Conservation (phyloP, 30 jellyfish, hydroid and myxozoan genomes). For the Pseudorhiza aurosa region DNA sequence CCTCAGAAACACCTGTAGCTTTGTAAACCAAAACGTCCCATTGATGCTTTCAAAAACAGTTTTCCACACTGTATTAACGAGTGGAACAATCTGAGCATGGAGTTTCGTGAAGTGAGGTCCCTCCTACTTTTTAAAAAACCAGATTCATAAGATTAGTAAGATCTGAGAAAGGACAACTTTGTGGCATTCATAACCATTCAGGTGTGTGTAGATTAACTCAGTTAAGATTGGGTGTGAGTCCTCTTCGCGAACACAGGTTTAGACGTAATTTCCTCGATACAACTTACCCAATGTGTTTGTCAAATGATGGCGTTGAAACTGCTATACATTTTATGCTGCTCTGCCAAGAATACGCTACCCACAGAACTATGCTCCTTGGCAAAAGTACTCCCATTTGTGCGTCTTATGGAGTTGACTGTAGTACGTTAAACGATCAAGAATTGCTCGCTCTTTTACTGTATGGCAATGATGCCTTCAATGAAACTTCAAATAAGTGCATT, state of each 20-base stretch:
- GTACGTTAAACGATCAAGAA: slow-evolving; percentile 18
- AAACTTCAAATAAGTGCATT: not conserved
- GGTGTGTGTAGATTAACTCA: slow-evolving; percentile 40
- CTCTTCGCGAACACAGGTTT: not conserved
- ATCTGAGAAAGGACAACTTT: slow-evolving; percentile 29
- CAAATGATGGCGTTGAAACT: slow-evolving; percentile 26
- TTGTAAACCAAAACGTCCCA: slow-evolving; percentile 15
- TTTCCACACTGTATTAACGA: slow-evolving; percentile 38
- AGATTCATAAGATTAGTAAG: slow-evolving; percentile 32
- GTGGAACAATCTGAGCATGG: slow-evolving; percentile 42
- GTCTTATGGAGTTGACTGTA: slow-evolving; percentile 43
- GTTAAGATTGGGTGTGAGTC: slow-evolving; percentile 17
- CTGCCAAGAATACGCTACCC: slow-evolving; percentile 45
- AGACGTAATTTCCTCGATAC: slow-evolving; percentile 19
- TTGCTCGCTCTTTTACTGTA: slow-evolving; percentile 24
- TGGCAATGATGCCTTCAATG: slow-evolving; percentile 26
- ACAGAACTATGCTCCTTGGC: slow-evolving; percentile 45
- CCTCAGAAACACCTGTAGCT: not conserved
- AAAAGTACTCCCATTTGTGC: slow-evolving; percentile 14
- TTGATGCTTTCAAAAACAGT: slow-evolving; percentile 22
- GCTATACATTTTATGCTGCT: slow-evolving; percentile 24
- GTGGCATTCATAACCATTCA: slow-evolving; percentile 30
- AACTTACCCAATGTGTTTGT: slow-evolving; percentile 41
- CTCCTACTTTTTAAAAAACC: slow-evolving; percentile 28
- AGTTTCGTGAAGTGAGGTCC: slow-evolving; percentile 37